Conservation (phyloP, 1,140 invertebrate genomes). For the Patella vulgata region DNA sequence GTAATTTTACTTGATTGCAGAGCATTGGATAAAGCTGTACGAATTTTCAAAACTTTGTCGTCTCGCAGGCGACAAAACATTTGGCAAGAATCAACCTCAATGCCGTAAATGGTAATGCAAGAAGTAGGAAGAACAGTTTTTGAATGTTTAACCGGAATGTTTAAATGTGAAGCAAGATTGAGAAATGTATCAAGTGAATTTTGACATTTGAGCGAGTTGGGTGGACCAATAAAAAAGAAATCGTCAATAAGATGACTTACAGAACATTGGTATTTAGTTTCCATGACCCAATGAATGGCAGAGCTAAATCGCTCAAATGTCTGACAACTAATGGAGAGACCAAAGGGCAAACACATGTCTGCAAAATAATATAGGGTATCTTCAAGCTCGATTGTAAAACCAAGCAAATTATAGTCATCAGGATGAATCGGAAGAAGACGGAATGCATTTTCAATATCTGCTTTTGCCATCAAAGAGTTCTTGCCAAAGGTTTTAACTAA, state of each 20-base stretch:
- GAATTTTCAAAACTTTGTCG: conserved; percentile 24
- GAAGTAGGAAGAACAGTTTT: conserved; percentile 28
- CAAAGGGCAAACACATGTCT: conserved; percentile 33
- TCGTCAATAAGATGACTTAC: conserved; percentile 33
- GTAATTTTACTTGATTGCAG: background rate
- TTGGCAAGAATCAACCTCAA: conserved; percentile 19
- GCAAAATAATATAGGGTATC: conserved; percentile 15
- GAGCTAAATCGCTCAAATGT: too few species aligned
- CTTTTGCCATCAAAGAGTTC: background rate
- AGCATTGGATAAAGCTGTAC: background rate
- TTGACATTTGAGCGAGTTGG: conserved; percentile 5
- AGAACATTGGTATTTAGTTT: background rate
- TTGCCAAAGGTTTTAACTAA: background rate
- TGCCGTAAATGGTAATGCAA: conserved; percentile 28
- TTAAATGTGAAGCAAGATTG: background rate
- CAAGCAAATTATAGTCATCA: background rate
- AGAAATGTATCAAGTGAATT: conserved; percentile 8
- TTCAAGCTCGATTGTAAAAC: background rate
- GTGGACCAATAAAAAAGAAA: conserved; percentile 26
- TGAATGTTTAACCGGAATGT: conserved; percentile 16
- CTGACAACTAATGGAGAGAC: too few species aligned
- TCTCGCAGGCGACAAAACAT: conserved; percentile 17
- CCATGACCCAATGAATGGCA: conserved; percentile 23
- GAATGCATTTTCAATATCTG: too few species aligned
- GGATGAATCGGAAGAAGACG: background rate